Conservation (phyloP, 2,113 vertebrate genomes). For the Pycnonotus jocosus region DNA sequence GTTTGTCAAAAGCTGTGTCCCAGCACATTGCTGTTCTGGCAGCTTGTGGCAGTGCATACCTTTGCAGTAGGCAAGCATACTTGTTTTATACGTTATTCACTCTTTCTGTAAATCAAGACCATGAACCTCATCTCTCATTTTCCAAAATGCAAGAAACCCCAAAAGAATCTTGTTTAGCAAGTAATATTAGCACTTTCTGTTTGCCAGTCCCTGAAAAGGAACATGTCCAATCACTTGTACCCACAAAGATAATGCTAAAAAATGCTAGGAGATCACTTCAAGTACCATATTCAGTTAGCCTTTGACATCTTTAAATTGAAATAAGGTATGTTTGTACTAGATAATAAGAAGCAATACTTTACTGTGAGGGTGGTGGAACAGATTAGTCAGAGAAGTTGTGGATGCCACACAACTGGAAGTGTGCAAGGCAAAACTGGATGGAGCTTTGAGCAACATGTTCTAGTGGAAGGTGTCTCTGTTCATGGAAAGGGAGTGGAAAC, state of each 20-base stretch:
- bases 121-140: neutral
- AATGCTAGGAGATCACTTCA: neutral
- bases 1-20: neutral
- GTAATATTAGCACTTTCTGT: neutral
- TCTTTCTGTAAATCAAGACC: neutral
- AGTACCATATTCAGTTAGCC: neutral
- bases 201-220: neutral
- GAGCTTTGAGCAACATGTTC: neutral
- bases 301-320: neutral
- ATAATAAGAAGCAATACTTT: neutral
- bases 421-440: neutral
- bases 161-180: neutral
- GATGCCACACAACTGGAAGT: neutral
- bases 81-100: neutral
- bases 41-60: neutral
- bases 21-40: neutral
- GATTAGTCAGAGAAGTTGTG: neutral
- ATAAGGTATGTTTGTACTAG: neutral
- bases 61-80: neutral
- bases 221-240: neutral
- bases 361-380: neutral
- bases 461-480: neutral
- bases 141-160: neutral
- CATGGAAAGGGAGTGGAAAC: neutral
- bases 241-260: neutral